Evolutionary conservation across 2,113 vertebrate genomes (phyloP), one percentile per base, ranked within the genome.

Genomic region (Nothoprocta perdicaria): DNA sequence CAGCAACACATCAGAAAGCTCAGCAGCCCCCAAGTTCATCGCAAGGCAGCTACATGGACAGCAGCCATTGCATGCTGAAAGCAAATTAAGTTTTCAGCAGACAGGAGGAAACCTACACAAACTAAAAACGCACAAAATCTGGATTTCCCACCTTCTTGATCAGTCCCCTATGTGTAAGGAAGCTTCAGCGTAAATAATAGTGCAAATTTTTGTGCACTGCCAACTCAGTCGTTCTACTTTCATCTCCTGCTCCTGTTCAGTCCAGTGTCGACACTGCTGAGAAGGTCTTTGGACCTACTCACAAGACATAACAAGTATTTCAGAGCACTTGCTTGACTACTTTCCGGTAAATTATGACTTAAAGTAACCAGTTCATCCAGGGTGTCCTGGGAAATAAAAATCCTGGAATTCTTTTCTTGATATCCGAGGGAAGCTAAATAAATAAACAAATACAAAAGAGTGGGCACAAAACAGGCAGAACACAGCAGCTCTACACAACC

Each of bases 11-110:
- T 48, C 60, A 74, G 62, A 71, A 88, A 89, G 21, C 58, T 76
- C 57, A 72, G 80, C 52, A 18, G 29, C 8, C 66, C 65, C 66
- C 29, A 29, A 2, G 6, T 19, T 57, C 38, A 17, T 0, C 0
- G 50, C 65, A 83, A 48, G 50, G 3, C 46, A 76, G 40, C 72
- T 78, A 68, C 29, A 38, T 9, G 40, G 66, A 26, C 46, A 88
- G 74, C 22, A 83, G 68, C 7, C 8, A 6, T 62, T 50, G 62
- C 57, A 50, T 29, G 61, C 69, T 73, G 75, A 75, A 79, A 35
- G 53, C 15, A 69, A 41, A 83, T 31, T 40, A 80, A 9, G 9
- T 61, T 80, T 17, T 46, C 77, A 86, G 58, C 35, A 72, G 53
- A 73, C 16, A 48, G 7, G 7, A 45, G 24, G 53, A 69, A 29